Percentiles rank a stretch among this genome's conserved stretches.
phyloP scores from a whole-genome alignment of 2,888 invertebrate genomes.

The Neoaliturus tenellus region DNA sequence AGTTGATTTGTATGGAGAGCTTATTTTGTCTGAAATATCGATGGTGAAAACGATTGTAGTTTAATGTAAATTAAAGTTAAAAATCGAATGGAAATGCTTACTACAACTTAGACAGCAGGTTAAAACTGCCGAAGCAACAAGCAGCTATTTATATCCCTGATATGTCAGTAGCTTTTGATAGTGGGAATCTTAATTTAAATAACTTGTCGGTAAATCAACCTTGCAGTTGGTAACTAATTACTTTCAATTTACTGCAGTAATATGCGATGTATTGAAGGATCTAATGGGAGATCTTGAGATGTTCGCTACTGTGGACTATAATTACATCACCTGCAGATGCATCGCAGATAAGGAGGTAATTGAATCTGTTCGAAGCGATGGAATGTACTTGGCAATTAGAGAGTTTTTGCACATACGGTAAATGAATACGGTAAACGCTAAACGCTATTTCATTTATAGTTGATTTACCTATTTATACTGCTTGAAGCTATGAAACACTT shows the following conservation, averaged over 20 bases:
- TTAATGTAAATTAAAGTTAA: too few relatives aligned
- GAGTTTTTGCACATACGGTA: too few relatives aligned
- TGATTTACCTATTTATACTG: too few relatives aligned
- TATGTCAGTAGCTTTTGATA: neutral
- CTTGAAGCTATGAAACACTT: too few relatives aligned
- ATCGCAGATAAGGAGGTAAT: neutral
- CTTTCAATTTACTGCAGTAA: neutral
- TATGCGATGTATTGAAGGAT: slow-evolving; percentile 14
- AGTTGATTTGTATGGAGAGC: too few relatives aligned
- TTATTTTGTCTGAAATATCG: too few relatives aligned
- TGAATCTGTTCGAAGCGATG: neutral
- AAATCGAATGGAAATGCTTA: too few relatives aligned
- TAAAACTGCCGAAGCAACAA: too few relatives aligned
- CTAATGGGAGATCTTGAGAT: slow-evolving; percentile 11
- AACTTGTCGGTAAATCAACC: neutral
- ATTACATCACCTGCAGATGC: slow-evolving; percentile 8
- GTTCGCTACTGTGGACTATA: slow-evolving; percentile 12
- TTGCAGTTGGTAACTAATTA: neutral
- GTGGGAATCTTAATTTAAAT: neutral
- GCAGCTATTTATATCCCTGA: neutral
- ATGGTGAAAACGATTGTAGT: too few relatives aligned
- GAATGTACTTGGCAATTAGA: neutral
- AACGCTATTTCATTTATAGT: too few relatives aligned
- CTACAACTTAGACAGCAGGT: too few relatives aligned
- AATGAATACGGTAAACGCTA: too few relatives aligned